Percentiles rank a stretch among this genome's conserved stretches.
These are phyloP conservation scores for Tryphoninae sp. DNA, from an alignment of 2,888 invertebrate genomes.

Conservation along the genomic window DNA sequence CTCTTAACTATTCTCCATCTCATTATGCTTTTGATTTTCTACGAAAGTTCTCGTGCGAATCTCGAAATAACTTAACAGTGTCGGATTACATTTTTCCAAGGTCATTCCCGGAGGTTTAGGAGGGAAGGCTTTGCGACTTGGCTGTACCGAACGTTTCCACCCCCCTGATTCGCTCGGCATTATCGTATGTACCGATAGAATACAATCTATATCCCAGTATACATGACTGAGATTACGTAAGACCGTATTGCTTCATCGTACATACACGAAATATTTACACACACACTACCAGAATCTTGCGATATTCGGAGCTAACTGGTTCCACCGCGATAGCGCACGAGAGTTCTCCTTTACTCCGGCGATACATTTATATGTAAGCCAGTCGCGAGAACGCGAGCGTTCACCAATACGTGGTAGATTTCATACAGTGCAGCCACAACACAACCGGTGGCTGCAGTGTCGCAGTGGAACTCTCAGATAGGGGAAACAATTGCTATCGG, in stretches of 20 bases:
- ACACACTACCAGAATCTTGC: constrained; percentile 35
- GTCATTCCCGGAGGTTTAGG: neutral
- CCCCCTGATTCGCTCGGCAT: constrained; percentile 58
- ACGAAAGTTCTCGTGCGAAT: neutral
- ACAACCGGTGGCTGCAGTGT: constrained; percentile 73
- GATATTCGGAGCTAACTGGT: constrained; percentile 27
- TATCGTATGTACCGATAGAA: constrained; percentile 74
- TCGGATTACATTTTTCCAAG: neutral
- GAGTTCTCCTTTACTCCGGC: constrained; percentile 37
- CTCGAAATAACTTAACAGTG: neutral
- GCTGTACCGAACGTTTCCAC: constrained; percentile 51
- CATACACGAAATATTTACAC: constrained; percentile 55
- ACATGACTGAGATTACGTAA: constrained; percentile 68
- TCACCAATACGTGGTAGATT: constrained; percentile 67
- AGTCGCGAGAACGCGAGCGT: constrained; percentile 59
- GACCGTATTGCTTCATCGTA: constrained; percentile 62
- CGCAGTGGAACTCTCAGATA: constrained; percentile 78
- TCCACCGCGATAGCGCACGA: constrained; percentile 40
- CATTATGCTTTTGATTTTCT: too few species aligned
- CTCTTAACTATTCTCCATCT: too few species aligned
- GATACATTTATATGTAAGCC: constrained; percentile 37
- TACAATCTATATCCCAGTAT: constrained; percentile 69
- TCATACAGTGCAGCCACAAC: constrained; percentile 70
- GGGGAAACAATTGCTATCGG: constrained; percentile 79
- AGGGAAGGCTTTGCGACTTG: constrained; percentile 46